phyloP scores from a whole-genome alignment of 2,888 invertebrate genomes.

The Chrysolina haemoptera region DNA sequence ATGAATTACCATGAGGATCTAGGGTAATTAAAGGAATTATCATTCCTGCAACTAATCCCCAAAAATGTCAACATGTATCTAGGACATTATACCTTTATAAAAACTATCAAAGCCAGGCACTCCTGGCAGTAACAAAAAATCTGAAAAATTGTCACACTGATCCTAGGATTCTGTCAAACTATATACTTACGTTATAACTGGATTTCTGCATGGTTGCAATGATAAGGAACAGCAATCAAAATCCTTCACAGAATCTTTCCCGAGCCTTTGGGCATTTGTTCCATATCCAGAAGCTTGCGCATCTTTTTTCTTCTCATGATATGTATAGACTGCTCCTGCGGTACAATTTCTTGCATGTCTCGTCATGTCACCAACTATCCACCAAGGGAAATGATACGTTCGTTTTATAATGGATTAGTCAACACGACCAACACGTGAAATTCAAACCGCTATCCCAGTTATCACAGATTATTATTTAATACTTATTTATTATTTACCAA shows the following conservation, averaged over 20 bases:
- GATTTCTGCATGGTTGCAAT: constrained; percentile 95
- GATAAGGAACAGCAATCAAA: constrained; percentile 99
- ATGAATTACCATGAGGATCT: no score
- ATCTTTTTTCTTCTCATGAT: constrained; percentile 97
- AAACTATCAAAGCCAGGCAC: no score
- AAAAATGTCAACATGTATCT: no score
- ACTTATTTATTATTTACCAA: no score
- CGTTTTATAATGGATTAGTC: background rate
- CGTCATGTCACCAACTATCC: constrained; percentile 76
- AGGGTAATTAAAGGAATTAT: no score
- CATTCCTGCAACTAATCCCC: no score
- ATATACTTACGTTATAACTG: constrained; percentile 84
- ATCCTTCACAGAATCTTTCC: constrained; percentile 94
- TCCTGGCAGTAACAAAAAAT: no score
- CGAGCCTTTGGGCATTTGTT: constrained; percentile 86
- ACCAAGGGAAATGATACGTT: background rate
- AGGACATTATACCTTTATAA: no score
- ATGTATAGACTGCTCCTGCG: constrained; percentile 98
- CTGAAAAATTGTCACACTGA: no score
- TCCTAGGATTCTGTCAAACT: no score
- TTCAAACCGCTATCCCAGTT: background rate
- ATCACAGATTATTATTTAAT: no score
- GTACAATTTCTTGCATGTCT: constrained; percentile 98
- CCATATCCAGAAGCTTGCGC: constrained; percentile 96
- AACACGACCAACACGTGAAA: no score